phyloP scores from a whole-genome alignment of 2,797 vertebrate species.

The Avahi laniger region DNA sequence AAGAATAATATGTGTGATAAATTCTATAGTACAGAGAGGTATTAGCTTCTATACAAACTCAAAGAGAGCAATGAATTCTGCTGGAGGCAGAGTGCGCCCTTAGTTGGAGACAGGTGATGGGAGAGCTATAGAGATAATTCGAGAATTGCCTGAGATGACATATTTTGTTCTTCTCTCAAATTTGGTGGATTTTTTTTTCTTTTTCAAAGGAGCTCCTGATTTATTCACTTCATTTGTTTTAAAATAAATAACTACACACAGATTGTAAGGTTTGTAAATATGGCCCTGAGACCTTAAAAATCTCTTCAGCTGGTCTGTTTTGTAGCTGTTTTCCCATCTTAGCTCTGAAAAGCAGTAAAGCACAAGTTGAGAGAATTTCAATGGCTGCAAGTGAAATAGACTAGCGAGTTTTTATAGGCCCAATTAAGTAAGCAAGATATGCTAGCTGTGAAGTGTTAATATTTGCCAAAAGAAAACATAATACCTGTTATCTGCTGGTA shows the following conservation, averaged over 20 bases:
- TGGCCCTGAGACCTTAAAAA: conserved; percentile 70
- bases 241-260: conserved; percentile 71
- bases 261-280: conserved; percentile 70
- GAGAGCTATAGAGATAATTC: background rate
- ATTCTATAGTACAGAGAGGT: background rate
- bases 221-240: conserved; percentile 78
- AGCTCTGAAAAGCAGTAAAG: conserved; percentile 69
- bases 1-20: background rate
- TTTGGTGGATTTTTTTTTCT: conserved; percentile 26
- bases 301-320: conserved; percentile 66
- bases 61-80: background rate
- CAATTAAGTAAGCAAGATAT: conserved; percentile 74
- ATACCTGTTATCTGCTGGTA: conserved; percentile 71
- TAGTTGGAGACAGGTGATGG: background rate
- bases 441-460: conserved; percentile 67
- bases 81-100: background rate
- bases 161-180: conserved; percentile 21
- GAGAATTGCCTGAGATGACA: background rate
- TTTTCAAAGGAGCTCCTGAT: conserved; percentile 66
- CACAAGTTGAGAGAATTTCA: conserved; percentile 65
- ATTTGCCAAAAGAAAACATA: conserved; percentile 75
- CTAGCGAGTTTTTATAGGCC: conserved; percentile 62
- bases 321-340: conserved; percentile 38
- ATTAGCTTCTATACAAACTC: background rate
- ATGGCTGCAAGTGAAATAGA: conserved; percentile 66